Evolutionary conservation across 2,113 vertebrate genomes (phyloP).

Genomic region (Heterocephalus glaber): DNA sequence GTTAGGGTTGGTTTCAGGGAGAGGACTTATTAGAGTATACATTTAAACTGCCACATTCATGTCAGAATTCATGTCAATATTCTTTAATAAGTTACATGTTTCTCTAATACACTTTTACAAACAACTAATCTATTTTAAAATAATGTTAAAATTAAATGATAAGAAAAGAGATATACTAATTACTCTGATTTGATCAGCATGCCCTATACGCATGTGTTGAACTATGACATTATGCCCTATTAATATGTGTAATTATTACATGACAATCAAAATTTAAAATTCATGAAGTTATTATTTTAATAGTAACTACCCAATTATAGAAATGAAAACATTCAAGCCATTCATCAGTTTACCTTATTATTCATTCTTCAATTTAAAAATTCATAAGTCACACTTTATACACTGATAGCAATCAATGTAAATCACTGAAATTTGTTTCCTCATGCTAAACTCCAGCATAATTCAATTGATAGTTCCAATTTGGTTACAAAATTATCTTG

Average conservation of each 20-base stretch:
- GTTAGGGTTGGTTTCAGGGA: neutral
- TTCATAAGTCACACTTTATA: neutral
- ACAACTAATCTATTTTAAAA: neutral
- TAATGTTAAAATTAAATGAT: neutral
- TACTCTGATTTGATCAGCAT: neutral
- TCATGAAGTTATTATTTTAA: neutral
- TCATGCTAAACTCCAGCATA: neutral
- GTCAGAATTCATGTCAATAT: neutral
- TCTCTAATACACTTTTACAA: neutral
- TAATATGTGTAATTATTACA: neutral
- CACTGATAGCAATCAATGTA: neutral
- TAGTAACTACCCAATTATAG: neutral
- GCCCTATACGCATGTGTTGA: neutral
- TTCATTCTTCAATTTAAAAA: conserved; percentile 44
- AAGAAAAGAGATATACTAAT: neutral
- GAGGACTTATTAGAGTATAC: neutral
- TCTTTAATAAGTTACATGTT: neutral
- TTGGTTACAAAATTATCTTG: neutral
- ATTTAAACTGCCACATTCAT: neutral
- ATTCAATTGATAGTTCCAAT: neutral
- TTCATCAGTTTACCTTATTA: neutral
- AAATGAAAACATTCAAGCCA: neutral
- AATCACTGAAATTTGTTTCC: conserved; percentile 2
- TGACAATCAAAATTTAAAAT: neutral
- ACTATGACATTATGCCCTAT: neutral